Base-by-base conservation (phyloP, 2,888 invertebrate genomes). In the Trissonchulus latispiculum region DNA sequence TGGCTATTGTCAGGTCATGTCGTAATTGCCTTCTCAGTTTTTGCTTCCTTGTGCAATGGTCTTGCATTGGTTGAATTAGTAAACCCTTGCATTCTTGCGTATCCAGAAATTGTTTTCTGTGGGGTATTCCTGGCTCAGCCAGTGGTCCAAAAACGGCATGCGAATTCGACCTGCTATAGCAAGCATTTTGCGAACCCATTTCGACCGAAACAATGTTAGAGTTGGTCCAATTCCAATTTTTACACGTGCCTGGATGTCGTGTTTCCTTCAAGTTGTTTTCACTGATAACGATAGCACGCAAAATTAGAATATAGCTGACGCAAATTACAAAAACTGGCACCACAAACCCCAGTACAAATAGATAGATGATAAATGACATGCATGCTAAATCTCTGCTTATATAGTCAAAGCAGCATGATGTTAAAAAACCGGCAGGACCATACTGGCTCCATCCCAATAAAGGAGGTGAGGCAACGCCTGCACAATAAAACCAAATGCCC, bases 381-480 rank as follows among this genome's bases (percentile, higher is more conserved):
- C 88, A 88, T 0, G 83, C 81, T 0, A 84, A 79, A 72, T 88
- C 87, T 78, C 88, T 87, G 0, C 90, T 88, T 68, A 92, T 86
- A 80, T 92, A 93, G 83, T 92, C 92, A 81, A 91, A 92, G 80
- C 91, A 90, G 84, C 92, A 93, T 79, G 90, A 90, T 31, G 91
- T 91, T 75, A 92, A 87, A 81, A 88, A 91, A 1, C 91, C 92
- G 83, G 92, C 92, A 2, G 92, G 91, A 28, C 91, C 90, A 84
- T 92, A 93, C 48, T 86, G 86, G 33, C 90, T 90, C 77, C 90
- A 87, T 8, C 90, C 90, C 64, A 90, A 86, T 0, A 90, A 87
- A 0, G 92, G 92, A 71, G 91, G 87, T 2, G 87, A 82, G 1
- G 91, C 88, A 81, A 91, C 91, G 28, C 87, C 77, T 15, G 87